A percentile compares a stretch with the other conserved stretches of the same genome.
These are phyloP conservation scores for Lasiurus cinereus DNA, from an alignment of 2,113 vertebrate genomes.

Conservation along the genomic window DNA sequence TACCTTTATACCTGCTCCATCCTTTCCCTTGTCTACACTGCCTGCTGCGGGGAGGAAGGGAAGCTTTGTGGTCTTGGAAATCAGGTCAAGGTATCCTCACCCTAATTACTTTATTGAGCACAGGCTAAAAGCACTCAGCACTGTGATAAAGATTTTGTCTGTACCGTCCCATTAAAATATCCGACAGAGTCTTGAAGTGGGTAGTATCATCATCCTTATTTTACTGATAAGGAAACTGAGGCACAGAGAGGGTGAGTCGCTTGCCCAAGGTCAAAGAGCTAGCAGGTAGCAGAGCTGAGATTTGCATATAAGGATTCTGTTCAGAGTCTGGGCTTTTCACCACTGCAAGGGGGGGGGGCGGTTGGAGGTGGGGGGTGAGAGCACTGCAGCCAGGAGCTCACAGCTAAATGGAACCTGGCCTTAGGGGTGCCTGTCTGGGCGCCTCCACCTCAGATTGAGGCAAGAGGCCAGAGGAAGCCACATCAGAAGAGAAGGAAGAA, in stretches of 20 bases:
- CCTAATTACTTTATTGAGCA: not conserved
- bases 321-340: not conserved
- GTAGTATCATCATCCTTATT: not conserved
- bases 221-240: not conserved
- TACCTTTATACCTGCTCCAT: not conserved
- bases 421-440: not conserved
- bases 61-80: not conserved
- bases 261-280: not conserved
- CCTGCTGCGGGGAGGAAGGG: not conserved
- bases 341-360: too few relatives aligned
- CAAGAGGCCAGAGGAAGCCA: not conserved
- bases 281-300: not conserved
- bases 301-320: not conserved
- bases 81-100: not conserved
- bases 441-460: not conserved
- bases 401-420: not conserved
- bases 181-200: not conserved
- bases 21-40: not conserved
- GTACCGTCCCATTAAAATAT: not conserved
- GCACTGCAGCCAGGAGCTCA: not conserved
- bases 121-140: not conserved
- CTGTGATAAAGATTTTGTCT: not conserved
- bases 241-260: not conserved
- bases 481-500: not conserved
- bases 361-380: too few relatives aligned